A percentile compares a stretch with the other conserved stretches of the same genome.
phyloP scores from a whole-genome alignment of 1,140 invertebrate genomes.

The Tetramorium alpestre region DNA sequence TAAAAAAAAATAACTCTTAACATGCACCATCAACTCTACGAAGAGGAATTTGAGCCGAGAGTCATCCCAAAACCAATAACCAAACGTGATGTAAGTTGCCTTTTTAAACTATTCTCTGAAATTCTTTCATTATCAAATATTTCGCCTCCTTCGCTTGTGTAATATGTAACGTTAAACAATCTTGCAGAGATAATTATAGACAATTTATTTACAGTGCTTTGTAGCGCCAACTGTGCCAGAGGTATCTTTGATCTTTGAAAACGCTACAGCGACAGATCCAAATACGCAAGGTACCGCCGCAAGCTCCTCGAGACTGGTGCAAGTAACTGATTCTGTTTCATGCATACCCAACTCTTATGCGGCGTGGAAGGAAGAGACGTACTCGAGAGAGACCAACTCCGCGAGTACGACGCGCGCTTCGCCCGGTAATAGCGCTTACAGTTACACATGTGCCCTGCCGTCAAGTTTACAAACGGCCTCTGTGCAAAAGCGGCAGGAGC shows the following conservation, averaged over 20 bases:
- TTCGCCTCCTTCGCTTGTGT: too few relatives aligned
- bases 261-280: neutral
- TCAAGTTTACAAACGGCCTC: neutral
- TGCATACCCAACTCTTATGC: conserved; percentile 71
- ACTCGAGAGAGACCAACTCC: conserved; percentile 21
- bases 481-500: conserved; percentile 2
- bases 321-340: neutral
- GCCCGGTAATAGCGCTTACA: neutral
- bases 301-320: neutral
- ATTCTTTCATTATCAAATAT: neutral
- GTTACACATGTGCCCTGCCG: neutral
- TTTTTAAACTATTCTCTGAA: neutral
- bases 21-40: conserved; percentile 46
- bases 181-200: too few relatives aligned
- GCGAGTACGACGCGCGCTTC: neutral
- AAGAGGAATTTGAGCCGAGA: conserved; percentile 77
- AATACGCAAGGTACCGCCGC: conserved; percentile 8
- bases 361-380: conserved; percentile 76
- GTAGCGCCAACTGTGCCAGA: conserved; percentile 76
- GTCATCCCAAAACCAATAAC: conserved; percentile 71
- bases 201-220: conserved; percentile 66
- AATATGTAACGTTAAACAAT: too few relatives aligned
- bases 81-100: conserved; percentile 69
- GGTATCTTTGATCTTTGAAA: conserved; percentile 78
- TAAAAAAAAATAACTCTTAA: neutral